Evolutionary conservation across 2,797 vertebrate genomes (phyloP).

Genomic region (Thamnophis elegans): DNA sequence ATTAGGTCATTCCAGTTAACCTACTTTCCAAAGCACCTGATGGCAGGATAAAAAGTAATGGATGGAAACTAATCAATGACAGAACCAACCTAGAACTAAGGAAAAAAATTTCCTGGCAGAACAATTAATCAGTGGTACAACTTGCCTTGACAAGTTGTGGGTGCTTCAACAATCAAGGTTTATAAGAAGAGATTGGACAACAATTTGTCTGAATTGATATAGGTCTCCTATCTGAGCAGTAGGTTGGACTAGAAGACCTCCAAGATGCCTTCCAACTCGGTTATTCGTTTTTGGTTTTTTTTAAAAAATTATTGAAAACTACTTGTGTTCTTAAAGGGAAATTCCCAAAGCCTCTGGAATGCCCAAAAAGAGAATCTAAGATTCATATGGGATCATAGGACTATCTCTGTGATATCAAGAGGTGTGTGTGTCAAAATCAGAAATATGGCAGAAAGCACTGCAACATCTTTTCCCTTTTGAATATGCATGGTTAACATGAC

Average conservation of each 20-base stretch:
- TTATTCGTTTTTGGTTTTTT: not conserved
- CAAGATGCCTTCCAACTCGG: not conserved
- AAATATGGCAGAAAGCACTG: not conserved
- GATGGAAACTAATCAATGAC: not conserved
- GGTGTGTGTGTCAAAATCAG: not conserved
- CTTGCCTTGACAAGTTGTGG: not conserved
- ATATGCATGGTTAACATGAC: not conserved
- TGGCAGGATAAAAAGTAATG: not conserved
- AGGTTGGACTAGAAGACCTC: not conserved
- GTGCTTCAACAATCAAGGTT: not conserved
- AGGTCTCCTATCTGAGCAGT: not conserved
- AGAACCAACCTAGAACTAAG: not conserved
- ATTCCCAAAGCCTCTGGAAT: not conserved
- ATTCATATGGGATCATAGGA: not conserved
- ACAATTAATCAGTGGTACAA: not conserved
- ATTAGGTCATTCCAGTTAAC: not conserved
- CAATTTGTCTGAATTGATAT: not conserved
- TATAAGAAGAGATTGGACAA: not conserved
- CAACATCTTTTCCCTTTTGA: not conserved
- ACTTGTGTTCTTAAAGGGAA: not conserved
- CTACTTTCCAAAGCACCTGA: not conserved
- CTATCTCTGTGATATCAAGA: not conserved
- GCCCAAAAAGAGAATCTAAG: not conserved
- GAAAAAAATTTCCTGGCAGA: not conserved
- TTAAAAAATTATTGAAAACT: not conserved